Evolutionary conservation across 2,888 invertebrate species (phyloP), one percentile per base, ranked within the genome.

Genomic region (Pardosa pseudoannulata): DNA sequence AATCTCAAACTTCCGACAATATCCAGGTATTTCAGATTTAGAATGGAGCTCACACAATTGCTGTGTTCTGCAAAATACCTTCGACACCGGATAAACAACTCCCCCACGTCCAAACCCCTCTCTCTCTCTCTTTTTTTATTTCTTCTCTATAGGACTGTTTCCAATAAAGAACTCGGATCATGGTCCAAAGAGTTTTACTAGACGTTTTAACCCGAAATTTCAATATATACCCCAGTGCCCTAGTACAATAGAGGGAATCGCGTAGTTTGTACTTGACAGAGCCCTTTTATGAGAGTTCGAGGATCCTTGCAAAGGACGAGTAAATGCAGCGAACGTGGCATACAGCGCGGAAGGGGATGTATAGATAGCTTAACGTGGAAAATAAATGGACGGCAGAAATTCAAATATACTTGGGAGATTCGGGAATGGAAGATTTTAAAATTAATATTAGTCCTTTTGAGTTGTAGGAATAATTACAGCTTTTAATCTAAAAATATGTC

Each of bases 141-240:
- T 6, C n/a, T 46, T 13, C 41, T 46, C 16, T 23, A 19, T 1
- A 16, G 23, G 31, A 16, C 67, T 32, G n/a, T 67, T 68, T 46
- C 62, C 23, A 62, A 56, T 72, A 78, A 56, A 32, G 64, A 29
- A 41, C 31, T 28, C 32, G 56, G 68, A 68, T 64, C 68, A 78
- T 56, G 78, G 83, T 73, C 74, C 83, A 39, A 39, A 31, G 67
- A 76, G 78, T 73, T 72, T n/a, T 72, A 68, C 78, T 67, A 65
- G 65, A 83, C 76, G 70, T 78, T 78, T 78, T 85, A 73, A 85
- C 72, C 68, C 73, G 73, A 85, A 85, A 85, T 85, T 85, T 85
- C 83, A 85, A 85, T 85, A 78, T n/a, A n/a, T 73, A 68, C n/a
- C 78, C 50, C 72, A 62, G 39, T 23, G 3, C 11, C 23, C 23